These are phyloP conservation scores for Listronotus oregonensis DNA, from an alignment of 1,140 invertebrate species.

Conservation along the genomic window DNA sequence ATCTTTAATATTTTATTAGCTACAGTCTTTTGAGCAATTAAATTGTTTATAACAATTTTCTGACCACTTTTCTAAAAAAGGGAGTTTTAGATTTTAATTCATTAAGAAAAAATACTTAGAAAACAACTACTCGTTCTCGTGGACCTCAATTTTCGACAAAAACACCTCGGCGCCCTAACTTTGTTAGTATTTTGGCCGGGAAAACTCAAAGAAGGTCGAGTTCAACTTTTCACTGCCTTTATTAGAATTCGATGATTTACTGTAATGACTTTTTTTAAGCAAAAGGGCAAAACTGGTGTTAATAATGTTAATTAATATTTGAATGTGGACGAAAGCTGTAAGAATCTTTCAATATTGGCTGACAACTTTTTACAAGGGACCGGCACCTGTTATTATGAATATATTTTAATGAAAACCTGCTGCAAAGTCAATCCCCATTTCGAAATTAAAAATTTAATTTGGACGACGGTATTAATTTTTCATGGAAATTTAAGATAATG, in stretches of 20 bases:
- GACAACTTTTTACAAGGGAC: constrained; percentile 38
- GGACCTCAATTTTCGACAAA: too few species aligned
- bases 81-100: too few species aligned
- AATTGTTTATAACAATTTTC: too few species aligned
- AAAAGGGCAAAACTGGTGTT: constrained; percentile 50
- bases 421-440: constrained; percentile 12
- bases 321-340: constrained; percentile 40
- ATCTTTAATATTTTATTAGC: too few species aligned
- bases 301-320: constrained; percentile 58
- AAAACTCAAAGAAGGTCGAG: background rate
- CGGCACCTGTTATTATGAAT: constrained; percentile 44
- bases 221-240: constrained; percentile 41
- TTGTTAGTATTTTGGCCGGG: background rate
- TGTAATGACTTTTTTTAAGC: constrained; percentile 54
- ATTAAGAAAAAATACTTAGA: too few species aligned
- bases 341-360: constrained; percentile 43
- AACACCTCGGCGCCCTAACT: too few species aligned
- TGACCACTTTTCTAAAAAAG: too few species aligned
- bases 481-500: constrained; percentile 23
- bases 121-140: too few species aligned
- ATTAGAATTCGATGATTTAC: constrained; percentile 56
- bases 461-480: constrained; percentile 27
- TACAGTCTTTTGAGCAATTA: too few species aligned
- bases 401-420: constrained; percentile 37
- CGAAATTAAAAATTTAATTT: constrained; percentile 40